Percentiles rank a stretch among this genome's conserved stretches.
Evolutionary conservation across 92 coral and sea anemone species (phyloP).

Genomic region (Virgularia gustaviana): DNA sequence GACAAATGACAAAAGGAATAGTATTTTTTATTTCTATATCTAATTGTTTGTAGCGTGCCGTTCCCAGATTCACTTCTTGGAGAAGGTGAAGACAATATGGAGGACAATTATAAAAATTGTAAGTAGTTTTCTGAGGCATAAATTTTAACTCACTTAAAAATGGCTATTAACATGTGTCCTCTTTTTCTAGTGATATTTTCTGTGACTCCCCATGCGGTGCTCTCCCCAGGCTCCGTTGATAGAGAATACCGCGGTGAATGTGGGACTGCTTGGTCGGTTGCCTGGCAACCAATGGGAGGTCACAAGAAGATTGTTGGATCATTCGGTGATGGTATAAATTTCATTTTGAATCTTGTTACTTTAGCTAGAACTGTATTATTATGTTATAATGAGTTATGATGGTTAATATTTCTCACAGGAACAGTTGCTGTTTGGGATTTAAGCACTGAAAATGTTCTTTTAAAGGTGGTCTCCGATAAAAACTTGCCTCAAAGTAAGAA

Average conservation of each 20-base stretch:
- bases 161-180: not conserved
- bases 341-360: too few species aligned
- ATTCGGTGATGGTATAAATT: constrained; percentile 71
- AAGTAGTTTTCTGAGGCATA: not conserved
- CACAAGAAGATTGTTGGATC: constrained; percentile 72
- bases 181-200: constrained; percentile 56
- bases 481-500: constrained; percentile 53
- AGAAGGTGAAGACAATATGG: not conserved
- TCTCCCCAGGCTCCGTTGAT: constrained; percentile 70
- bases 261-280: constrained; percentile 78
- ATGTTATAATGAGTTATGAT: not conserved
- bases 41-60: constrained; percentile 45
- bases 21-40: too few species aligned
- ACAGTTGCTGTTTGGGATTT: constrained; percentile 87
- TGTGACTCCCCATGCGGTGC: constrained; percentile 52
- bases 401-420: constrained; percentile 45
- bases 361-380: too few species aligned
- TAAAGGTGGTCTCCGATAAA: constrained; percentile 36
- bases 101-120: not conserved
- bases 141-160: not conserved
- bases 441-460: constrained; percentile 60
- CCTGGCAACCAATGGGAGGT: constrained; percentile 64
- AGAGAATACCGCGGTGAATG: constrained; percentile 61
- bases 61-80: constrained; percentile 44
- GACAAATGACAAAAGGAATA: not conserved